Evolutionary conservation across 2,888 invertebrate genomes (phyloP).

Genomic region (Congeria kusceri): DNA sequence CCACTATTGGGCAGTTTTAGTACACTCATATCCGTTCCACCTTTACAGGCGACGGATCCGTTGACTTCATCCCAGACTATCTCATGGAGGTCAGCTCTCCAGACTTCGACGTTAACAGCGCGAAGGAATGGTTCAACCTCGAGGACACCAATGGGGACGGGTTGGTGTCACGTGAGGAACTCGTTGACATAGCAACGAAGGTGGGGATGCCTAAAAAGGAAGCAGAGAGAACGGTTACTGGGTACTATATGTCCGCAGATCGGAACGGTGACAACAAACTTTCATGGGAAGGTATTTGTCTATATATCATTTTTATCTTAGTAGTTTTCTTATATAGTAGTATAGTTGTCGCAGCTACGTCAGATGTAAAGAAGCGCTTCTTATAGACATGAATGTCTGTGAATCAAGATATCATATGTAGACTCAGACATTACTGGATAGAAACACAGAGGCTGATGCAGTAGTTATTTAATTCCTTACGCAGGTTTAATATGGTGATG

Average conservation of each 20-base stretch:
- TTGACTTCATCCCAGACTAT: slow-evolving; percentile 81
- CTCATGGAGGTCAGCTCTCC: slow-evolving; percentile 73
- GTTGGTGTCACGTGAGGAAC: slow-evolving; percentile 73
- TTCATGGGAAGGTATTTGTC: slow-evolving; percentile 73
- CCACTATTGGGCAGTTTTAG: too few relatives aligned
- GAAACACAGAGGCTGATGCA: too few relatives aligned
- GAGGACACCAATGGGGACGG: slow-evolving; percentile 78
- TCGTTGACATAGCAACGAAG: slow-evolving; percentile 71
- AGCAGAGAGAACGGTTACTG: slow-evolving; percentile 68
- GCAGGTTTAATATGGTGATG: too few relatives aligned
- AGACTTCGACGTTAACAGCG: slow-evolving; percentile 70
- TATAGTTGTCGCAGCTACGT: too few relatives aligned
- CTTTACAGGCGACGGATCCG: slow-evolving; percentile 71
- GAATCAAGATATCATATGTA: too few relatives aligned
- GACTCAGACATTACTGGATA: too few relatives aligned
- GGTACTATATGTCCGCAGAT: slow-evolving; percentile 79
- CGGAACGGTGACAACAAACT: slow-evolving; percentile 71
- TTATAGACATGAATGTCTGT: too few relatives aligned
- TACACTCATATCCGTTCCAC: too few relatives aligned
- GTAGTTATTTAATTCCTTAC: too few relatives aligned
- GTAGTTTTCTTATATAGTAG: too few relatives aligned
- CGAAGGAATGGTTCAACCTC: slow-evolving; percentile 78
- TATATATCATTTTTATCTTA: too few relatives aligned
- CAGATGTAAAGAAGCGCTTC: too few relatives aligned
- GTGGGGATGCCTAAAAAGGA: slow-evolving; percentile 70